A percentile compares a stretch with the other conserved stretches of the same genome.
Conservation (phyloP, 2,888 invertebrate genomes). For the Oscheius sp. region DNA sequence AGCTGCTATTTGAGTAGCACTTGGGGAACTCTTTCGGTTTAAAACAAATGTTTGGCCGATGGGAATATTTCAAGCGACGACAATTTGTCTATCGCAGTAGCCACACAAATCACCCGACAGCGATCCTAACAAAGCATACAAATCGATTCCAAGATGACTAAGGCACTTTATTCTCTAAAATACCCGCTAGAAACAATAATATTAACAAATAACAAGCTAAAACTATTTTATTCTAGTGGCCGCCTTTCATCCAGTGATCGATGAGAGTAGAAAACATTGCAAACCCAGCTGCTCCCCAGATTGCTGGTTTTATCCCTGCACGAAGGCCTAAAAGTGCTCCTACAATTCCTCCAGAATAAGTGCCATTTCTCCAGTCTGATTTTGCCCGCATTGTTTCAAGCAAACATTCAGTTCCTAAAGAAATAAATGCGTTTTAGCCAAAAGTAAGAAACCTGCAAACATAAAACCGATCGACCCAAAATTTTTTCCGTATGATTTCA, state of each 20-base stretch:
- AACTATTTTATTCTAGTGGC: background rate
- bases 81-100: slow-evolving; percentile 13
- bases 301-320: slow-evolving; percentile 86
- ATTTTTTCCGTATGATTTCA: slow-evolving; percentile 93
- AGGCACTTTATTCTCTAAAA: background rate
- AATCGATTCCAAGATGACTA: no score
- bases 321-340: slow-evolving; percentile 82
- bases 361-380: slow-evolving; percentile 90
- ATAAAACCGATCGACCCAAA: slow-evolving; percentile 94
- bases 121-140: no score
- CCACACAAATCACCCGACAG: slow-evolving; percentile 12
- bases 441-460: slow-evolving; percentile 82
- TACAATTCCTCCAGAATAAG: slow-evolving; percentile 66
- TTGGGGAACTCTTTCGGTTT: background rate
- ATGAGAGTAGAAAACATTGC: slow-evolving; percentile 95
- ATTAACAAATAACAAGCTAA: slow-evolving; percentile 9
- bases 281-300: slow-evolving; percentile 94
- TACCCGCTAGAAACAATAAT: background rate
- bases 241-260: slow-evolving; percentile 78
- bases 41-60: slow-evolving; percentile 16
- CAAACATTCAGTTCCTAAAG: slow-evolving; percentile 82
- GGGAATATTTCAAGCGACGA: slow-evolving; percentile 4
- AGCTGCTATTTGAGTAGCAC: background rate
- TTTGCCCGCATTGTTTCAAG: slow-evolving; percentile 86
- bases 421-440: no score